phyloP scores from a whole-genome alignment of 2,797 vertebrate genomes.

The Phalanger gymnotis region DNA sequence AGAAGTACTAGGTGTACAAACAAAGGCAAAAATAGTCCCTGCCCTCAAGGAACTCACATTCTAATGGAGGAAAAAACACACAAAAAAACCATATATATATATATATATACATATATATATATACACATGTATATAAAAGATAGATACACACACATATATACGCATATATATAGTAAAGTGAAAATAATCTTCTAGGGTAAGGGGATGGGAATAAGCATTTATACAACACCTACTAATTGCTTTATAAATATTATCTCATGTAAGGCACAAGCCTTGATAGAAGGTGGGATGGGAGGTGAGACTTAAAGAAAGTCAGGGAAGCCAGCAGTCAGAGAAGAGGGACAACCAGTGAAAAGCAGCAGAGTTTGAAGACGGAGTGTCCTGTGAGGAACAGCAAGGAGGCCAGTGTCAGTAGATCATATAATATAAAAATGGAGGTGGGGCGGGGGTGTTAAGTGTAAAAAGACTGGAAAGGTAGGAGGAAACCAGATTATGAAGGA shows the following conservation, averaged over 20 bases:
- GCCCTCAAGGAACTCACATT: not conserved
- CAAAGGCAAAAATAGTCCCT: not conserved
- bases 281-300: not conserved
- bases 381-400: not conserved
- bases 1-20: not conserved
- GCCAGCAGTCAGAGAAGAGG: not conserved
- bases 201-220: not conserved
- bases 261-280: not conserved
- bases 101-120: not conserved
- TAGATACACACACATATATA: not conserved
- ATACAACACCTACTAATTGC: not conserved
- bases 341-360: not conserved
- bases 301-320: not conserved
- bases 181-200: not conserved
- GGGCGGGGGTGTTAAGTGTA: not conserved
- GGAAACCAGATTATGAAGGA: not conserved
- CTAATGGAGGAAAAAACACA: not conserved
- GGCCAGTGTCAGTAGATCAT: not conserved
- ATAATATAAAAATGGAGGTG: not conserved
- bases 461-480: not conserved
- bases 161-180: not conserved
- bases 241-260: not conserved
- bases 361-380: not conserved
- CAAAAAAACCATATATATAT: not conserved
- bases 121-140: not conserved